Percentiles rank a stretch among this genome's conserved stretches.
These are phyloP conservation scores for Enteromius argenteus DNA, from an alignment of 2,797 vertebrate species.

Conservation along the genomic window DNA sequence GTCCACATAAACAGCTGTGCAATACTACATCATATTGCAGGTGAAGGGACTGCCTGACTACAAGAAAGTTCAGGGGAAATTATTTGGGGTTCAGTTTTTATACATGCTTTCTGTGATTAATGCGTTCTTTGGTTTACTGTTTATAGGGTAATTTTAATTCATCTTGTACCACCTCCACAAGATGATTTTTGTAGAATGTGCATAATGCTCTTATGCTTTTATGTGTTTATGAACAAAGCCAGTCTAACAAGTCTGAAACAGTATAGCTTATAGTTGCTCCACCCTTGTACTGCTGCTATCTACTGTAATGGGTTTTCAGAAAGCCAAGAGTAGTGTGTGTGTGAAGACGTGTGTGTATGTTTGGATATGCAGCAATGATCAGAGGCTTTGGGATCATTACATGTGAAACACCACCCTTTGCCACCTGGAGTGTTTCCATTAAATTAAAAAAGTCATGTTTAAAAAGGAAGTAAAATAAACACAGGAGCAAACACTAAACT, in stretches of 20 bases:
- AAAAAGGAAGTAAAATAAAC: not conserved
- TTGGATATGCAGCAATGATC: slow-evolving; percentile 21
- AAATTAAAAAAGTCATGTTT: not conserved
- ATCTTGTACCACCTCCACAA: not conserved
- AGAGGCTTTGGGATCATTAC: slow-evolving; percentile 27
- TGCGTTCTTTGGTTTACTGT: not conserved
- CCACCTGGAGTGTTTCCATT: slow-evolving; percentile 1
- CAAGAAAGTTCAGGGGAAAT: slow-evolving; percentile 8
- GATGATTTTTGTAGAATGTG: not conserved
- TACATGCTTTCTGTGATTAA: not conserved
- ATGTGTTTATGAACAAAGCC: not conserved
- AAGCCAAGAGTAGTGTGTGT: slow-evolving; percentile 26
- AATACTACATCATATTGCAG: slow-evolving; percentile 5
- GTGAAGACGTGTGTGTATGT: slow-evolving; percentile 1
- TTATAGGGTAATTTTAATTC: not conserved
- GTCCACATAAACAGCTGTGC: slow-evolving; percentile 17
- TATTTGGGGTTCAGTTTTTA: not conserved
- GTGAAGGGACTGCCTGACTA: not conserved
- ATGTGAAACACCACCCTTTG: not conserved
- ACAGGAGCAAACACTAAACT: not conserved
- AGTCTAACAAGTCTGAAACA: not conserved
- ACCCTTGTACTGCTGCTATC: slow-evolving; percentile 9
- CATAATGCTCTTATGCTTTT: not conserved
- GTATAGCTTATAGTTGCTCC: not conserved
- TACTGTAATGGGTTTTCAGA: slow-evolving; percentile 37